Base-by-base conservation (phyloP, 2,113 vertebrate genomes). In the Gobius niger region DNA sequence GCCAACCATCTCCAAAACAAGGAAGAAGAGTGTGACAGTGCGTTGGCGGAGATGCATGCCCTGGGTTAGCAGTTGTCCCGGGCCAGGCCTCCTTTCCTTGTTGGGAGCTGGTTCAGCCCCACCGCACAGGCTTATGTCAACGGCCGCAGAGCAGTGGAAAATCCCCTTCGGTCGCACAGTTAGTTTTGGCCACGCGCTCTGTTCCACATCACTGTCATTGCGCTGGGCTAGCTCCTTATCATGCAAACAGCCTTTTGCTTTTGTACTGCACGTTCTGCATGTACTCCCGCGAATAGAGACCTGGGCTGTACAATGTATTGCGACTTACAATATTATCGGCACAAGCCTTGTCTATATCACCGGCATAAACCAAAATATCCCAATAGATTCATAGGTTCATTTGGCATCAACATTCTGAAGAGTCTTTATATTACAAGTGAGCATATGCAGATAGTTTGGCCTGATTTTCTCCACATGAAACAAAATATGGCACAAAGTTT, bases 81-180 rank as follows among this genome's bases (percentile, higher is more conserved):
- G 3, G 47, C 70, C 71, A 63, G 85, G 80, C 70, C 76, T 86
- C 85, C 82, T 92, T 80, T 93, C 94, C 93, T 93, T 94, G 88
- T 94, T 92, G 91, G 94, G 93, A 92, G 70, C 90, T 9, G 68
- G 85, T 90, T 88, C 71, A 67, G 75, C 78, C 63, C 63, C 64
- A 52, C 71, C 70, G 78, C 76, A 81, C 84, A 86, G 81, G 72
- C 60, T 73, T 84, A 76, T 75, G 78, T 81, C 83, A 78, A 49
- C 78, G 86, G 74, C 83, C 84, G 67, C 83, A 85, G 82, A 88
- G 81, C 79, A 54, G 81, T 91, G 90, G 90, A 93, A 92, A 92
- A 90, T 90, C 87, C 87, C 85, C 87, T 83, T 79, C 77, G 82
- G 85, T 56, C 82, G 67, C 78, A 79, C 63, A 62, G 73, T 91